Evolutionary conservation across 2,113 vertebrate species (phyloP), one percentile per base, ranked within the genome.

Genomic region (Dipodomys spectabilis): DNA sequence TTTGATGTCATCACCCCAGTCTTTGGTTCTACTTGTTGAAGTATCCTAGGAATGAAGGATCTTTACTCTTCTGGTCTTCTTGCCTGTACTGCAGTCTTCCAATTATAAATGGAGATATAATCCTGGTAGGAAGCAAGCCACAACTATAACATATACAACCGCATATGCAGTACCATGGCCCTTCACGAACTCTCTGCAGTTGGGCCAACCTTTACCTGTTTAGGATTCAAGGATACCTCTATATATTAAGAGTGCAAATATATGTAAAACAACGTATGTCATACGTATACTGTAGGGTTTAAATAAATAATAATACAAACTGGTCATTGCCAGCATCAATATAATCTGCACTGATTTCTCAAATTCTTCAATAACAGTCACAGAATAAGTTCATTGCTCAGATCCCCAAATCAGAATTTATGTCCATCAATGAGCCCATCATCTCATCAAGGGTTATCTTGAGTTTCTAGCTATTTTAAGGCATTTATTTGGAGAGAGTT

Each of bases 371-470:
- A 93, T 82, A 30, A 88, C 10, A 74, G 30, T 82, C 45, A 60
- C 2, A 90, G 67, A 84, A 9, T 88, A 75, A 65, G 0, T 79
- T 82, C 49, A 86, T 74, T 81, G 88, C 9, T 30, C 44, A 94
- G 60, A 90, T 16, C 25, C 18, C 27, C 22, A 83, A 69, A 39
- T 79, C 65, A 75, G 79, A 86, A 93, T 88, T 84, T 79, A 18
- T 53, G 82, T 64, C 78, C 85, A 11, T n/a, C 74, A 69, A 57
- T 73, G 20, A 60, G 20, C 28, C 53, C 25, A 44, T 88, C 39
- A 67, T 28, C 16, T 64, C 15, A 80, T 32, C 69, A 82, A 91
- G 90, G 95, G 68, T 73, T 69, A 84, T 95, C 96, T 95, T 5
- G 5, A 65, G 81, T 78, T 93, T 49, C 91, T 92, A 86, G 91